phyloP scores from a whole-genome alignment of 2,888 invertebrate genomes.

The Nowickia ferox region DNA sequence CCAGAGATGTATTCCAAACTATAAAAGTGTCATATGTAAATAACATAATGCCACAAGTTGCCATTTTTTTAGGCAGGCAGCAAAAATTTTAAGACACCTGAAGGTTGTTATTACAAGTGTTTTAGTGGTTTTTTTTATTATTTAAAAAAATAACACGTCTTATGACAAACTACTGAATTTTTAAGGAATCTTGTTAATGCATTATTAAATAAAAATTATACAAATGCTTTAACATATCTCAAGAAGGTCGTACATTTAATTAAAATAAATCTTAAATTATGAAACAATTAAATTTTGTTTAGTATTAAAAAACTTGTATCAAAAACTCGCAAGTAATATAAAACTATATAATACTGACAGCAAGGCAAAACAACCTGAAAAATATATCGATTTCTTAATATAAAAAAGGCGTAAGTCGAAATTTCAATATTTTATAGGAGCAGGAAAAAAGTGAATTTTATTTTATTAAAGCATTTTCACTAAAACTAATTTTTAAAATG shows the following conservation, averaged over 20 bases:
- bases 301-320: too few species aligned
- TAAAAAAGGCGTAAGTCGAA: too few species aligned
- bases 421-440: too few species aligned
- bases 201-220: constrained; percentile 1
- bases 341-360: too few species aligned
- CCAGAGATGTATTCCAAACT: constrained; percentile 60
- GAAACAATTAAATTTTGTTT: too few species aligned
- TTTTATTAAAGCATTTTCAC: too few species aligned
- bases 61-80: background rate
- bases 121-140: background rate
- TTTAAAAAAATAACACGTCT: background rate
- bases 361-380: too few species aligned
- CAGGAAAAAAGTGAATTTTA: too few species aligned
- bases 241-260: constrained; percentile 24
- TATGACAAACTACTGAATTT: constrained; percentile 2
- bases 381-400: too few species aligned
- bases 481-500: too few species aligned
- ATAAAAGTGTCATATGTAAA: constrained; percentile 67
- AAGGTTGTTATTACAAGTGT: constrained; percentile 48
- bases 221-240: background rate
- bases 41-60: constrained; percentile 54
- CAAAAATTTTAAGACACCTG: constrained; percentile 40
- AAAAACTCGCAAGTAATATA: too few species aligned
- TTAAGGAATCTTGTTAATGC: constrained; percentile 13
- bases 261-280: too few species aligned